Conservation (phyloP, 2,797 vertebrate genomes). For the Macroramphosus scolopax region DNA sequence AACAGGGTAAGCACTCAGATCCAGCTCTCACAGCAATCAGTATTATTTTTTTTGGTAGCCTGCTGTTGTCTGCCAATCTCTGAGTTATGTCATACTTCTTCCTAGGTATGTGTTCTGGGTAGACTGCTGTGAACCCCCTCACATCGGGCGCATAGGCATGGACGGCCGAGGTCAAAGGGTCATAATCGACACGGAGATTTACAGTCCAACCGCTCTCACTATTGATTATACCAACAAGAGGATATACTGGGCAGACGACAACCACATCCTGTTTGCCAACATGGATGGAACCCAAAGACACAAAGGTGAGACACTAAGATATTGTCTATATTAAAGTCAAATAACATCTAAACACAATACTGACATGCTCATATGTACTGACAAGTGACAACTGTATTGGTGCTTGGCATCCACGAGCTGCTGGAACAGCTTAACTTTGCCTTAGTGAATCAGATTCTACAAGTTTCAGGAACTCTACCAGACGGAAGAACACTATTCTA, state of each 20-base stretch:
- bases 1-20: slow-evolving; percentile 81
- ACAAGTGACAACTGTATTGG: too few relatives aligned
- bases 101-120: slow-evolving; percentile 94
- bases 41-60: slow-evolving; percentile 12
- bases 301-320: slow-evolving; percentile 85
- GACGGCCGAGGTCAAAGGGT: slow-evolving; percentile 88
- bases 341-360: too few relatives aligned
- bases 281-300: slow-evolving; percentile 92
- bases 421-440: too few relatives aligned
- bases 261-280: slow-evolving; percentile 93
- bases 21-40: too few relatives aligned
- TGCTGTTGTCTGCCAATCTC: slow-evolving; percentile 7
- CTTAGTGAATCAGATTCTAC: too few relatives aligned
- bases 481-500: too few relatives aligned
- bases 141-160: slow-evolving; percentile 94
- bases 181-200: slow-evolving; percentile 91
- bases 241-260: slow-evolving; percentile 96
- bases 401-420: too few relatives aligned
- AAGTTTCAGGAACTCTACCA: too few relatives aligned
- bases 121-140: slow-evolving; percentile 93
- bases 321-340: too few relatives aligned
- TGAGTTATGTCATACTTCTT: slow-evolving; percentile 14
- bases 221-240: slow-evolving; percentile 96
- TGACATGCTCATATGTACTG: too few relatives aligned
- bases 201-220: slow-evolving; percentile 90